Evolutionary conservation across 2,113 vertebrate genomes (phyloP).

Genomic region (Puffinus mauretanicus): DNA sequence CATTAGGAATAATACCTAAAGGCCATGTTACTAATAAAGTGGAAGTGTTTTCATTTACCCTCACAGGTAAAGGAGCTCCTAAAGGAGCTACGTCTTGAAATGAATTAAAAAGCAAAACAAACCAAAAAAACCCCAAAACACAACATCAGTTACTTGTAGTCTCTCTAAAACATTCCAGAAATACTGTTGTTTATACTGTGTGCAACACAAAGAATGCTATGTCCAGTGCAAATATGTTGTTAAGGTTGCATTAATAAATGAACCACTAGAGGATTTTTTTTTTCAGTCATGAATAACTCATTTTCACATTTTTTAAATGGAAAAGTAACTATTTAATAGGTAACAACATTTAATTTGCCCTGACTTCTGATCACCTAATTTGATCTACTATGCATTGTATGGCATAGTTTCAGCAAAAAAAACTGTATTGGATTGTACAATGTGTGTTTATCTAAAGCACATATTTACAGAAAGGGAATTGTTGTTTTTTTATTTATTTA

Average conservation of each 20-base stretch:
- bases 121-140: accelerated
- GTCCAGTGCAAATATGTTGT: neutral
- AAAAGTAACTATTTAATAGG: neutral
- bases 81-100: neutral
- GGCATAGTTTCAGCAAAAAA: neutral
- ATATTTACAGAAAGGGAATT: neutral
- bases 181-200: neutral
- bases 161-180: neutral
- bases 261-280: neutral
- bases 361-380: neutral
- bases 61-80: neutral
- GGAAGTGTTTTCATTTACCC: neutral
- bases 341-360: neutral
- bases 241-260: neutral
- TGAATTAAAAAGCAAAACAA: neutral
- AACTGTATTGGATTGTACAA: neutral
- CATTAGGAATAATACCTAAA: neutral
- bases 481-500: neutral
- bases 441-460: neutral
- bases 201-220: neutral
- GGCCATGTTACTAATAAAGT: neutral
- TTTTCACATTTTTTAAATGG: neutral
- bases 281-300: neutral
- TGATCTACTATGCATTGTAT: neutral
- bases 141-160: neutral